Conservation (phyloP, 2,113 vertebrate species). For the Ptyas mucosa region DNA sequence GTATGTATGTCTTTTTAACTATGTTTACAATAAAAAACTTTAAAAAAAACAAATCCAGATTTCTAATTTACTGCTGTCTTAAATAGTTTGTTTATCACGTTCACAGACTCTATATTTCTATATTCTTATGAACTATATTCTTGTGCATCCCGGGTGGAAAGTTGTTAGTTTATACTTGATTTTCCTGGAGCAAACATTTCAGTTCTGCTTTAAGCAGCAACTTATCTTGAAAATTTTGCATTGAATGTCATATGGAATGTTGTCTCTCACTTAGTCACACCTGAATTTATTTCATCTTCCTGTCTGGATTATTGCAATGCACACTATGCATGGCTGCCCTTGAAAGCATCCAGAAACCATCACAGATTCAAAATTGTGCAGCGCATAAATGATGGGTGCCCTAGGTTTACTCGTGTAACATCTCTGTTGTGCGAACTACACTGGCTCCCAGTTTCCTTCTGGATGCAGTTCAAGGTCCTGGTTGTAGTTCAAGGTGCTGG, state of each 20-base stretch:
- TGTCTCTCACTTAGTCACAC: not conserved
- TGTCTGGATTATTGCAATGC: not conserved
- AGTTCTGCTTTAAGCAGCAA: not conserved
- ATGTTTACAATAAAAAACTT: too few species aligned
- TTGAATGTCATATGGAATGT: not conserved
- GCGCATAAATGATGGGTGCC: not conserved
- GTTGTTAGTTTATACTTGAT: not conserved
- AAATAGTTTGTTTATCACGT: not conserved
- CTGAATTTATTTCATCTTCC: not conserved
- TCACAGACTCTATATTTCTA: not conserved
- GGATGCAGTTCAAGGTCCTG: not conserved
- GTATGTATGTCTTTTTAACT: too few species aligned
- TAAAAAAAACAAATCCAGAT: not conserved
- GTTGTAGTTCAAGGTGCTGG: not conserved
- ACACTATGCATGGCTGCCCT: not conserved
- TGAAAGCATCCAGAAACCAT: not conserved
- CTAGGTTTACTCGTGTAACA: not conserved
- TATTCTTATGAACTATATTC: not conserved
- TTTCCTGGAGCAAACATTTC: not conserved
- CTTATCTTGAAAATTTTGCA: not conserved
- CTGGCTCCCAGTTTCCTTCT: not conserved
- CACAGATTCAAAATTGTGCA: not conserved
- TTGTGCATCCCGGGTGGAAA: not conserved
- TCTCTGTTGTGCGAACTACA: not conserved
- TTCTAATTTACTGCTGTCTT: not conserved